Evolutionary conservation across 2,797 vertebrate genomes (phyloP).

Genomic region (Coregonus ussuriensis): DNA sequence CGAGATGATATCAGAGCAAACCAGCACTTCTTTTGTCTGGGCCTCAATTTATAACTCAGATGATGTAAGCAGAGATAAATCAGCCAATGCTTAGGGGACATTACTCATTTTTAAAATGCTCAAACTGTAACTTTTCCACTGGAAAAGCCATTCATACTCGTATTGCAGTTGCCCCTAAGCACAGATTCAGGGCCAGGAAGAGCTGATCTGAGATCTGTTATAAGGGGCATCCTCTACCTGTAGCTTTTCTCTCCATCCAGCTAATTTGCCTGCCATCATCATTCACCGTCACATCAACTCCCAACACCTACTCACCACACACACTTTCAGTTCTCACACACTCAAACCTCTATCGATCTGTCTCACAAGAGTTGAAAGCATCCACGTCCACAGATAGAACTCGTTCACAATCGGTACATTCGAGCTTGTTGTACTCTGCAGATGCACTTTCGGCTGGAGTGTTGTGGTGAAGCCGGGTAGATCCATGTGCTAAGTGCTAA

Average conservation of each 20-base stretch:
- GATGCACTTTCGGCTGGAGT: neutral
- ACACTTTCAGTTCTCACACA: neutral
- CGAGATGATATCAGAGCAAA: slow-evolving; percentile 7
- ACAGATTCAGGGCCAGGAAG: neutral
- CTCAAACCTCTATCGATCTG: neutral
- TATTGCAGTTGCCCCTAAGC: neutral
- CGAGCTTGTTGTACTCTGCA: neutral
- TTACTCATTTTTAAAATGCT: slow-evolving; percentile 40
- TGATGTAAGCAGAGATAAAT: slow-evolving; percentile 35
- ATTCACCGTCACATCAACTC: neutral
- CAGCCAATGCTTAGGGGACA: slow-evolving; percentile 23
- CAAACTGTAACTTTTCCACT: slow-evolving; percentile 27
- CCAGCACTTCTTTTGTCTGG: neutral
- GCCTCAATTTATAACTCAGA: slow-evolving; percentile 23
- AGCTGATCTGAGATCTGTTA: neutral
- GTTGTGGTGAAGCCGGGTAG: neutral
- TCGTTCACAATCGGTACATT: neutral
- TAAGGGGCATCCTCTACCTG: neutral
- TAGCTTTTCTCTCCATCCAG: slow-evolving; percentile 4
- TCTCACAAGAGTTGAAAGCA: neutral
- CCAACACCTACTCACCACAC: too few species aligned
- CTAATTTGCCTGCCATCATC: slow-evolving; percentile 1
- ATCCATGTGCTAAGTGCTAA: neutral
- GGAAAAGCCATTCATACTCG: slow-evolving; percentile 28
- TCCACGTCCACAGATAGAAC: neutral